Base-by-base conservation (phyloP, 92 coral and sea anemone genomes). In the Phenganax subtilis region DNA sequence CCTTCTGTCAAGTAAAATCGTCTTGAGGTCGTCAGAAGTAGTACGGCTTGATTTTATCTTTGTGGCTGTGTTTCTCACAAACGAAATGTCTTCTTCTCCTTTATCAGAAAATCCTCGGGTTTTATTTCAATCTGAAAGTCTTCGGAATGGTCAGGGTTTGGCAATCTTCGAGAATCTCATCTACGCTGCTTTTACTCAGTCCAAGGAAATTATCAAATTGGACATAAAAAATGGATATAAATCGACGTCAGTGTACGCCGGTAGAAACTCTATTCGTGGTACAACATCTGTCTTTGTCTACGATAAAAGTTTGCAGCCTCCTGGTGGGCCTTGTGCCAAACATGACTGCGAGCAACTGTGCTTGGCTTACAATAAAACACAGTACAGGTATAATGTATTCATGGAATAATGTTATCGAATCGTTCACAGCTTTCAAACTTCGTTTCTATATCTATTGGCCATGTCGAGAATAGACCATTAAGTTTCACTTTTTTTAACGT, bases 291-390 rank as follows among this genome's bases (percentile, higher is more conserved):
- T 94, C 9, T 85, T 83, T 30, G 92, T 86, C 25, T 94, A 79
- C 57, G 91, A 90, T 31, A 82, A 87, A 9, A 85, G 88, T 30
- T 91, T 94, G 27, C 98, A 94, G 74, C 84, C 91, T 6, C 62
- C 75, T 16, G 90, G 91, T 0, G 97, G 98, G 0, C 75, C 91
- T 0, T 94, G 98, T 54, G 82, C 54, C 29, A 63, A 75, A 55
- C 89, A 90, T 15, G 90, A 91, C 55, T 94, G 98, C 75, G 87
- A 76, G 37, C 91, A 94, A 65, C 81, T 94, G 56, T 94, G 98
- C 83, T 81, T 94, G 54, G 90, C 98, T 16, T 84, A 85, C 52
- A 82, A 89, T 29, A 75, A 84, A 29, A 54, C 82, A 2, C 66
- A 70, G 15, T 79, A 84, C 78, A 92, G 98, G 98, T 92, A 44